Evolutionary conservation across 2,113 vertebrate genomes (phyloP).

Genomic region (Hypocryptadius cinnamomeus): DNA sequence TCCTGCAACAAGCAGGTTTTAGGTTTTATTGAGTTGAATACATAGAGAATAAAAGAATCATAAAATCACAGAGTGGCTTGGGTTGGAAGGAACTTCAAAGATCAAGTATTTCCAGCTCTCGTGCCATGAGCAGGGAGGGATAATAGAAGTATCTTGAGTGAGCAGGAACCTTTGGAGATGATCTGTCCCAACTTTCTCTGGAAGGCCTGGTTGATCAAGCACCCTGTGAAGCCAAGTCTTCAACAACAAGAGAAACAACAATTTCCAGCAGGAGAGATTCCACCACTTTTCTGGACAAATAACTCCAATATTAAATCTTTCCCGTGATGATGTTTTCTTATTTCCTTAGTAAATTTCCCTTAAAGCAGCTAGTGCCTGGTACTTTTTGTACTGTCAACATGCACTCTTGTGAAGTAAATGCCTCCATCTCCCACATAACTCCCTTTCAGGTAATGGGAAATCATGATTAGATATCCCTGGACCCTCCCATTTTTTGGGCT

Average conservation of each 20-base stretch:
- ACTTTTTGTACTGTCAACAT: background rate
- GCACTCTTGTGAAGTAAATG: background rate
- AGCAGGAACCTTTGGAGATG: background rate
- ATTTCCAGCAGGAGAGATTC: background rate
- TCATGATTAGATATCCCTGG: background rate
- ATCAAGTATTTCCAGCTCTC: background rate
- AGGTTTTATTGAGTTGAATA: background rate
- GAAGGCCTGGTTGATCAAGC: background rate
- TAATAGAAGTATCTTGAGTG: background rate
- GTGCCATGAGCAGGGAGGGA: background rate
- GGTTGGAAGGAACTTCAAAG: background rate
- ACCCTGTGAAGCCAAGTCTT: background rate
- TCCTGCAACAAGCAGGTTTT: background rate
- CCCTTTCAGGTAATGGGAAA: background rate
- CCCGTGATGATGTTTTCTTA: background rate
- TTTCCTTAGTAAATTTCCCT: background rate
- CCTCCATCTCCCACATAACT: background rate
- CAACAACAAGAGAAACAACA: background rate
- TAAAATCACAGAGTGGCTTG: background rate
- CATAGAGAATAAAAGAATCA: background rate
- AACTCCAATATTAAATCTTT: background rate
- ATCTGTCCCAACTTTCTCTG: background rate
- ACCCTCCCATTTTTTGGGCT: background rate
- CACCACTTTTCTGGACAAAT: background rate
- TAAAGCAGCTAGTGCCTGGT: background rate